Evolutionary conservation across 1,140 invertebrate species (phyloP).

Genomic region (Belonocnema kinseyi): DNA sequence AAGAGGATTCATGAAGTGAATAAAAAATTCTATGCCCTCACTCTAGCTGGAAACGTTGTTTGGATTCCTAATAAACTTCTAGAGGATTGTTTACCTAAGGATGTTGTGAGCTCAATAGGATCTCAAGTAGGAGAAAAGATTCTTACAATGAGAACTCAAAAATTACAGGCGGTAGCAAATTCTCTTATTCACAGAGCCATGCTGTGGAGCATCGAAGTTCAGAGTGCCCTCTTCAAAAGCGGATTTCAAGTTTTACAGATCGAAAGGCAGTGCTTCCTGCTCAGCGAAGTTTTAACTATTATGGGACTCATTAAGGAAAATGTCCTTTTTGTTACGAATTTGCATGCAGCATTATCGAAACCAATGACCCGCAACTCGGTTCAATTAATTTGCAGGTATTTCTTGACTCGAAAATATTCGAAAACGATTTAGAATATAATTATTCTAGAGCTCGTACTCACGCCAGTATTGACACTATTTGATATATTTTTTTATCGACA

Average conservation of each 20-base stretch:
- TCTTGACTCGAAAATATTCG: too few relatives aligned
- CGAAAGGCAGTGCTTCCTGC: conserved; percentile 77
- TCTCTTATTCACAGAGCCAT: conserved; percentile 60
- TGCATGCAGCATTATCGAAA: conserved; percentile 84
- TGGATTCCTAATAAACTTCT: conserved; percentile 90
- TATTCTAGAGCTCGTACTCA: too few relatives aligned
- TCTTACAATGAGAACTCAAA: conserved; percentile 57
- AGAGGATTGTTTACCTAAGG: conserved; percentile 61
- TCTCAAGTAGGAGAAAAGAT: conserved; percentile 66
- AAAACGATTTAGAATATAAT: too few relatives aligned
- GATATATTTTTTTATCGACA: too few relatives aligned
- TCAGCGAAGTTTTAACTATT: conserved; percentile 82
- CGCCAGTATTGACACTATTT: too few relatives aligned
- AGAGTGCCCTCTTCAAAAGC: conserved; percentile 64
- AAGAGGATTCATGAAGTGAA: conserved; percentile 84
- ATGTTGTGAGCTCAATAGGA: conserved; percentile 49
- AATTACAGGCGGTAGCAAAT: conserved; percentile 51
- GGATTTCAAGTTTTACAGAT: conserved; percentile 78
- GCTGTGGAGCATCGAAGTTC: conserved; percentile 66
- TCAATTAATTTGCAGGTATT: conserved; percentile 80
- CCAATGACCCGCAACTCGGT: conserved; percentile 88
- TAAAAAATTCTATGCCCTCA: conserved; percentile 86
- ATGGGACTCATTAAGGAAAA: conserved; percentile 80
- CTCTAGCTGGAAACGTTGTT: conserved; percentile 84
- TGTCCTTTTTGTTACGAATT: conserved; percentile 84